Conservation (phyloP, 2,888 invertebrate genomes). For the Dendrolimus houi region DNA sequence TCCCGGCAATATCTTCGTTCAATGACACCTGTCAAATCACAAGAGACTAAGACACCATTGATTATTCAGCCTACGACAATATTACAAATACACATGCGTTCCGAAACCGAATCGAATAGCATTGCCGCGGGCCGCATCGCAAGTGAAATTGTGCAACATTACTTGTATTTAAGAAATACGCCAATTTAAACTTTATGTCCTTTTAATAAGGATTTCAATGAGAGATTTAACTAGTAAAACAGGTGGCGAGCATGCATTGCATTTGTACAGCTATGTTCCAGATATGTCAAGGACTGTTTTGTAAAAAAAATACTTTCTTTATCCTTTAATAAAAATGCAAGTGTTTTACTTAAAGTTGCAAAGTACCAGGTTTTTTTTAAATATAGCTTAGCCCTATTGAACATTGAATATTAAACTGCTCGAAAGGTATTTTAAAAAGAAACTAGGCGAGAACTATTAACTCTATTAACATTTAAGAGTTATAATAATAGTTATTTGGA, state of each 20-base stretch:
- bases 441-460: too few relatives aligned
- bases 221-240: slow-evolving; percentile 14
- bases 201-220: slow-evolving; percentile 14
- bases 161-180: slow-evolving; percentile 8
- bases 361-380: too few relatives aligned
- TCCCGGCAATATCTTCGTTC: slow-evolving; percentile 20
- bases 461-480: too few relatives aligned
- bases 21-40: slow-evolving; percentile 26
- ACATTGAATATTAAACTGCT: too few relatives aligned
- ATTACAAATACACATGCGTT: slow-evolving; percentile 44
- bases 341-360: not conserved
- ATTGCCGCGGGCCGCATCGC: slow-evolving; percentile 49
- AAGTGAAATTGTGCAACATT: slow-evolving; percentile 33
- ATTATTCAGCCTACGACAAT: slow-evolving; percentile 48
- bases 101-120: slow-evolving; percentile 51
- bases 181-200: slow-evolving; percentile 15
- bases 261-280: slow-evolving; percentile 31
- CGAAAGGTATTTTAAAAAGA: too few relatives aligned
- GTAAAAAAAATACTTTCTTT: slow-evolving; percentile 56
- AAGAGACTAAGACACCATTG: slow-evolving; percentile 38
- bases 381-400: too few relatives aligned
- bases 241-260: slow-evolving; percentile 16
- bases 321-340: slow-evolving; percentile 6
- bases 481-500: too few relatives aligned
- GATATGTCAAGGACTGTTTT: slow-evolving; percentile 63